These are phyloP conservation scores for Beroe forskalii DNA, from an alignment of 37 sponge, comb jelly and placozoan species.

Conservation along the genomic window DNA sequence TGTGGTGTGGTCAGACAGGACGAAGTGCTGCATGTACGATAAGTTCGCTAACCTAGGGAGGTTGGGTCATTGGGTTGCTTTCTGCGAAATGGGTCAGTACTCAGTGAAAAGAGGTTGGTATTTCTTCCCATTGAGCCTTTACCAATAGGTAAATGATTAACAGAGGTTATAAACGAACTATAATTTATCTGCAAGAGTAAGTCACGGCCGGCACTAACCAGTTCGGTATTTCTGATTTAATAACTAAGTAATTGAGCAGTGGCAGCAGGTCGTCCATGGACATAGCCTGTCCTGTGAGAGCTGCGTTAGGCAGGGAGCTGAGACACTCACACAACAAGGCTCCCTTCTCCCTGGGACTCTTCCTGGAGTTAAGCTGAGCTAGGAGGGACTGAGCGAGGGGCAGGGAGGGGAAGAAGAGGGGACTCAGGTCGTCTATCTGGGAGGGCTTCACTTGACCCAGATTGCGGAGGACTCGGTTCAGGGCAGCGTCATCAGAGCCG, in stretches of 20 bases:
- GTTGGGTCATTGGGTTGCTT: not conserved
- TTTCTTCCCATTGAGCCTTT: no score
- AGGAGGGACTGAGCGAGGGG: slow-evolving; percentile 5
- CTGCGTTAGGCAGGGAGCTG: slow-evolving; percentile 11
- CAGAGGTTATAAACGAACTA: no score
- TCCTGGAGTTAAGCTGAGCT: not conserved
- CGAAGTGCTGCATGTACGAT: slow-evolving; percentile 81
- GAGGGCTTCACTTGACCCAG: slow-evolving; percentile 49
- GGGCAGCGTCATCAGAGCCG: slow-evolving; percentile 73
- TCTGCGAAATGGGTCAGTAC: no score
- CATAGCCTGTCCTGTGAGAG: slow-evolving; percentile 66
- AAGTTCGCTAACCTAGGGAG: slow-evolving; percentile 78
- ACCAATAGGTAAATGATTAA: no score
- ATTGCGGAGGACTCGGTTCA: slow-evolving; percentile 84
- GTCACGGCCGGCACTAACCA: no score
- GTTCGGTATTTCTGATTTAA: slow-evolving; percentile 89
- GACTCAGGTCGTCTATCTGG: slow-evolving; percentile 30
- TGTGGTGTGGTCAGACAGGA: slow-evolving; percentile 68
- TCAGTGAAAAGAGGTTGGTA: no score
- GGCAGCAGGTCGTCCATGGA: slow-evolving; percentile 96
- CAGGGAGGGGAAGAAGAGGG: slow-evolving; percentile 27
- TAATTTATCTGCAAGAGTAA: no score
- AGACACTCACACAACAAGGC: slow-evolving; percentile 30
- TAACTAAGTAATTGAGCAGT: slow-evolving; percentile 79
- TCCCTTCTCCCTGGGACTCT: slow-evolving; percentile 16